Base-by-base conservation (phyloP, 2,797 vertebrate genomes). In the Salmo trutta region DNA sequence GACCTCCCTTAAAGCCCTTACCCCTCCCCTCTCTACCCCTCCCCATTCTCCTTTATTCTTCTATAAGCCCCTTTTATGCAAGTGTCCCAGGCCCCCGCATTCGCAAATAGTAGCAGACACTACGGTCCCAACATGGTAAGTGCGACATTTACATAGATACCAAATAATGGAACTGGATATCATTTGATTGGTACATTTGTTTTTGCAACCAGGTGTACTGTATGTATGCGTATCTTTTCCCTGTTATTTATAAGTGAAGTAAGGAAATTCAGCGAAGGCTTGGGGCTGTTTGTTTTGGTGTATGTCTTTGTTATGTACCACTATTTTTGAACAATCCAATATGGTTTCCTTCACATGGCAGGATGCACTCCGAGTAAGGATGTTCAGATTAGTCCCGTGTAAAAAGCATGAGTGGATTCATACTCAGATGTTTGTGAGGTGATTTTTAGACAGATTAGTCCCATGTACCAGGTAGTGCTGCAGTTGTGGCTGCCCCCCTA, bases 51-150 rank as follows among this genome's bases (percentile, higher is more conserved):
- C 74, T 76, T 77, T 76, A 77, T 76, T 59, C 78, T 33, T 80
- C 56, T 73, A 17, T 52, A 52, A 79, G 83, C 79, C 76, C 81
- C 87, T 84, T 89, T 90, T 91, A 88, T 86, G 67, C 14, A 1
- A 75, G 78, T 56, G 78, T 78, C 78, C 52, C 79, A 21, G 81
- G 83, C 84, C 85, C 81, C 86, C 79, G 54, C 81, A 68, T 80
- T 87, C 87, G 81, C 89, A 90, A 86, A 88, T 79, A 73, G 73
- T 68, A 82, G 81, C 1, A 85, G 82, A 73, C 82, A 56, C 15
- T 62, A 12, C 71, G 79, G 88, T 79, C 88, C 68, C 84, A 88
- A 80, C 83, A 90, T 89, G 92, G 93, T 94, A 91, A 93, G 92
- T 87, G 24, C 76, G 74, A 79, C 36, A 56, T 62, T 66, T 47